Base-by-base conservation (phyloP, 2,113 vertebrate species). In the Ophiodon elongatus region DNA sequence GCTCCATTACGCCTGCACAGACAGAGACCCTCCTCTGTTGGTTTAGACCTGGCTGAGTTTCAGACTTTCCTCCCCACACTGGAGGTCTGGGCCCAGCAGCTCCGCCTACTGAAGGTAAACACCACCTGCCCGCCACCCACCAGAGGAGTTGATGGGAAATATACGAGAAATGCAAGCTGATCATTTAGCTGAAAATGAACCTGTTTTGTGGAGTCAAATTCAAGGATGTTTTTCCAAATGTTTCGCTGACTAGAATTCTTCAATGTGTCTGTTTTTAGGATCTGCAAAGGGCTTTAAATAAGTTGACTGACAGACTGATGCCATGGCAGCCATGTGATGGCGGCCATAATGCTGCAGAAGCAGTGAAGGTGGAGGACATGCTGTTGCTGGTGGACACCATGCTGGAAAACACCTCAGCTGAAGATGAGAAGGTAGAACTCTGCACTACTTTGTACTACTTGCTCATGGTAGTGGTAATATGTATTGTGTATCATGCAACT, bases 1-100 rank as follows among this genome's bases (percentile, higher is more conserved):
- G 94, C 95, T 87, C 93, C 97, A 8, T 73, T 93, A 0, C 85
- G 86, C 57, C 94, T 95, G 73, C 94, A 88, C 85, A 95, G 89
- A 50, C 87, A 87, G 73, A 95, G 90, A 67, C 93, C 90, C 1
- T 25, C 29, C 27, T 83, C 90, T 33, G 81, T 82, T 31, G 41
- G 76, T 1, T 7, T 25, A 10, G 89, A 91, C 39, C 90, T 76
- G 17, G 82, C 89, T 64, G 94, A 94, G 62, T 96, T 95, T 92
- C 94, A 96, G 71, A 91, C 94, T 73, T 93, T 99, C 39, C 85
- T 96, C 4, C 94, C 94, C 0, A 93, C 95, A 0, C 73, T 99
- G 91, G 95, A 96, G 79, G 88, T 95, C 88, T 98, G 98, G 98
- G 95, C 96, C 59, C 95, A 95, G 60, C 97, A 98, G 74, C 94